A percentile compares a stretch with the other conserved stretches of the same genome.
These are phyloP conservation scores for Myotis pilosus DNA, from an alignment of 2,797 vertebrate species.

Conservation along the genomic window DNA sequence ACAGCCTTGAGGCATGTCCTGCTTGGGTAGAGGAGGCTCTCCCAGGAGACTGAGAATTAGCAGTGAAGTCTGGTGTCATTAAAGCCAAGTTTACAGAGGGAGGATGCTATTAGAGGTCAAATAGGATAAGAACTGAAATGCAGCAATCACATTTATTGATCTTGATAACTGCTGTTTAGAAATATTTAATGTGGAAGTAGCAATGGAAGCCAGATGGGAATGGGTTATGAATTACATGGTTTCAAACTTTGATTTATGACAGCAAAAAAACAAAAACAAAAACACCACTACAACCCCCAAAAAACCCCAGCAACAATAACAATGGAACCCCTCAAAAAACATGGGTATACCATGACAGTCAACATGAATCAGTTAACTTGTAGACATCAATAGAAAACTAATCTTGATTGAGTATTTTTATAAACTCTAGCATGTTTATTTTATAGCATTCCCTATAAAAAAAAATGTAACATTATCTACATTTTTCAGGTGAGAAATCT, in stretches of 20 bases:
- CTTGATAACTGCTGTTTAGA: not conserved
- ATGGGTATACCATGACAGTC: not conserved
- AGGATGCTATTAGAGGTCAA: not conserved
- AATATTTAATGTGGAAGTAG: not conserved
- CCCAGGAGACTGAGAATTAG: not conserved
- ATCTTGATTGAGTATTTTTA: not conserved
- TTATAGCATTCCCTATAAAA: not conserved
- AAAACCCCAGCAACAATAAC: not conserved
- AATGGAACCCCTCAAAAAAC: not conserved
- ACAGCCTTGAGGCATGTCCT: not conserved
- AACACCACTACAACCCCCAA: not conserved
- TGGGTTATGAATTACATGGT: not conserved
- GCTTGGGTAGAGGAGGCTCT: not conserved
- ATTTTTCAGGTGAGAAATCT: not conserved
- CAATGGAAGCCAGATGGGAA: not conserved
- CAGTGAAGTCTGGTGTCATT: not conserved
- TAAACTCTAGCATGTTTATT: not conserved
- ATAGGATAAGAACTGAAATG: not conserved
- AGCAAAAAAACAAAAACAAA: not conserved
- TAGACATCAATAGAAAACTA: not conserved
- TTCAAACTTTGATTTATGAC: not conserved
- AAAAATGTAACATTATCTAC: not conserved
- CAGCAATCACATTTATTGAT: not conserved
- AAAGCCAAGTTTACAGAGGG: not conserved
- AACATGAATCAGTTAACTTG: not conserved